Evolutionary conservation across 2,888 invertebrate genomes (phyloP).

Genomic region (Myopa tessellatipennis): DNA sequence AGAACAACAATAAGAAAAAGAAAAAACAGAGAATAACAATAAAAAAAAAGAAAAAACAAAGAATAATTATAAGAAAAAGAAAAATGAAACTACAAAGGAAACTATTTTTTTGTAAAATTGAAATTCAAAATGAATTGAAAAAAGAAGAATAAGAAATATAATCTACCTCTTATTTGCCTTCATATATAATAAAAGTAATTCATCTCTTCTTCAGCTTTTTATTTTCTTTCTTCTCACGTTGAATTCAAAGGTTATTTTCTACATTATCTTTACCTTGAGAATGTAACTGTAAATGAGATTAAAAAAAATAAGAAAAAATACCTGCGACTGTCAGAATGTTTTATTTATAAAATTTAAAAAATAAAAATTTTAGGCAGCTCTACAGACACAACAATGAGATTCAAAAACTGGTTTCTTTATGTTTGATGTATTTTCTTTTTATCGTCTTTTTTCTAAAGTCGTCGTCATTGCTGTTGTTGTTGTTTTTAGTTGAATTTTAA

Average conservation of each 20-base stretch:
- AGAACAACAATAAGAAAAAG: too few relatives aligned
- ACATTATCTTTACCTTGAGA: not conserved
- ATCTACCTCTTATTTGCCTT: not conserved
- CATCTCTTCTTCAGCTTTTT: not conserved
- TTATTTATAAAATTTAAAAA: not conserved
- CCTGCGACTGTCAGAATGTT: not conserved
- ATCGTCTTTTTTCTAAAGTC: too few relatives aligned
- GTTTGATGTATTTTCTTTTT: too few relatives aligned
- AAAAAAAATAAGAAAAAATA: not conserved
- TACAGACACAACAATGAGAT: not conserved
- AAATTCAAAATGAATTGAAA: too few relatives aligned
- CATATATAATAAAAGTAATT: not conserved
- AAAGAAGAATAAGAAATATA: too few relatives aligned
- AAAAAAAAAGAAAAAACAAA: not conserved
- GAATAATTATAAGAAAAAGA: not conserved
- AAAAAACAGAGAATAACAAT: not conserved
- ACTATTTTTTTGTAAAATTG: not conserved
- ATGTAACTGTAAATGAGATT: not conserved
- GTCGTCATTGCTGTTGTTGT: too few relatives aligned
- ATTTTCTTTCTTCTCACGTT: not conserved
- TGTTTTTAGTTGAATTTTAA: too few relatives aligned
- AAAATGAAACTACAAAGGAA: not conserved
- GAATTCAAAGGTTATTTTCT: not conserved
- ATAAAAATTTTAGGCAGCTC: not conserved
- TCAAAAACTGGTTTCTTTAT: not conserved